These are phyloP conservation scores for Hippoglossus hippoglossus DNA, from an alignment of 2,797 vertebrate genomes.

Conservation along the genomic window DNA sequence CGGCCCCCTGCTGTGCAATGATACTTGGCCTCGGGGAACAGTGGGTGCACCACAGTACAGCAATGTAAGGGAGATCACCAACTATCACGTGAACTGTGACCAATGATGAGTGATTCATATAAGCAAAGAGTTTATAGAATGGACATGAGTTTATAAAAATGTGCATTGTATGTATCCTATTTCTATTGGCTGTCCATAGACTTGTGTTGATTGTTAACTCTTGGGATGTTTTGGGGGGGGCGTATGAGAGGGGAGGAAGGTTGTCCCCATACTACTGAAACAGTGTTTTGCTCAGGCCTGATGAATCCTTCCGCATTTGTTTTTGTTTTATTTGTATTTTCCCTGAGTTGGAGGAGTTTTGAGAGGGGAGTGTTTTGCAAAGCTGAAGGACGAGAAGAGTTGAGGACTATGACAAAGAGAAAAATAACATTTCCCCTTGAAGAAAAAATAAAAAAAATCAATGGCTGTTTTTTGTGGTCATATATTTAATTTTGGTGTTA, in stretches of 20 bases:
- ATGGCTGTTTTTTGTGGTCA: constrained; percentile 63
- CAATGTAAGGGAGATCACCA: constrained; percentile 62
- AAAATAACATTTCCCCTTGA: constrained; percentile 84
- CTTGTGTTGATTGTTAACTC: constrained; percentile 81
- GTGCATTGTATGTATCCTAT: constrained; percentile 82
- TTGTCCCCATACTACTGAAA: constrained; percentile 80
- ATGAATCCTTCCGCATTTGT: constrained; percentile 77
- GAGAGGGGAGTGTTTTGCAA: constrained; percentile 73
- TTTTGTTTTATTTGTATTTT: constrained; percentile 80
- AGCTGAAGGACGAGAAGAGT: constrained; percentile 68
- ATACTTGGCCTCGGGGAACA: constrained; percentile 39
- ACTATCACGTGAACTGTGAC: constrained; percentile 71
- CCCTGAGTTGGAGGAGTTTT: constrained; percentile 74
- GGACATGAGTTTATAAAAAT: constrained; percentile 74
- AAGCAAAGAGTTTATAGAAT: constrained; percentile 69
- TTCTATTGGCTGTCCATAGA: constrained; percentile 82
- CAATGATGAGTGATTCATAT: constrained; percentile 68
- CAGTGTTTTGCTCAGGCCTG: constrained; percentile 84
- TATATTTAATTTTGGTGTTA: constrained; percentile 19
- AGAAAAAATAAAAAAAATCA: constrained; percentile 74
- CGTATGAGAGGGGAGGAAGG: constrained; percentile 49
- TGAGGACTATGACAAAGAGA: constrained; percentile 84
- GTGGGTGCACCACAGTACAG: constrained; percentile 60
- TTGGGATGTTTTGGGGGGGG: constrained; percentile 68
- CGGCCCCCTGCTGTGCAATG: constrained; percentile 67